Evolutionary conservation across 2,888 invertebrate genomes (phyloP).

Genomic region (Nymphalis c-album): DNA sequence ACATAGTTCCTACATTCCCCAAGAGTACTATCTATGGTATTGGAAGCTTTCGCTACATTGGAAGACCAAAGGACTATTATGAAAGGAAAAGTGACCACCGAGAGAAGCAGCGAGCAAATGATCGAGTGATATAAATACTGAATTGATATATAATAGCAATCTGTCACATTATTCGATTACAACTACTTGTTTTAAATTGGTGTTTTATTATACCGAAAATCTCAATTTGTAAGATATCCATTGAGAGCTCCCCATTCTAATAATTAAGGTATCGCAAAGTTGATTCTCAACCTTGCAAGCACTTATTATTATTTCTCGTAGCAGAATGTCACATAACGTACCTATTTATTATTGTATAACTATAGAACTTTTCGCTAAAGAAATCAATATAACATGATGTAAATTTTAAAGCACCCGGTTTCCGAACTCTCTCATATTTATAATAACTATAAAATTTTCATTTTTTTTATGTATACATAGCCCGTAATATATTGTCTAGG

Average conservation of each 20-base stretch:
- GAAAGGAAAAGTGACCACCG: constrained; percentile 48
- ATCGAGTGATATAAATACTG: constrained; percentile 60
- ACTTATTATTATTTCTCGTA: neutral
- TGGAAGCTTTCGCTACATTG: constrained; percentile 72
- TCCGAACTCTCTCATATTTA: constrained; percentile 78
- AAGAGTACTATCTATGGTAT: constrained; percentile 64
- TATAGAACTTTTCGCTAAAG: constrained; percentile 58
- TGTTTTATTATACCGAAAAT: constrained; percentile 64
- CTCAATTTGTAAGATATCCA: constrained; percentile 29
- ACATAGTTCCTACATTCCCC: constrained; percentile 76
- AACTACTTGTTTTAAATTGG: constrained; percentile 73
- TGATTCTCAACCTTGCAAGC: constrained; percentile 12
- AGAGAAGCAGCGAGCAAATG: constrained; percentile 67
- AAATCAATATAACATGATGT: constrained; percentile 75
- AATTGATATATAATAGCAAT: constrained; percentile 54
- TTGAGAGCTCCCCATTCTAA: constrained; percentile 19
- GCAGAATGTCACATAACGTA: constrained; percentile 25
- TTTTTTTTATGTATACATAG: constrained; percentile 68
- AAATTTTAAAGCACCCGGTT: constrained; percentile 81
- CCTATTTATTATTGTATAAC: constrained; percentile 31
- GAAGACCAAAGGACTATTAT: constrained; percentile 74
- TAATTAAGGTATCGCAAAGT: constrained; percentile 12
- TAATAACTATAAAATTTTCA: constrained; percentile 74
- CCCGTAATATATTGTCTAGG: constrained; percentile 74
- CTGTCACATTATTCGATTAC: constrained; percentile 56